Evolutionary conservation across 2,113 vertebrate genomes (phyloP).

Genomic region (Brachionichthys hirsutus): DNA sequence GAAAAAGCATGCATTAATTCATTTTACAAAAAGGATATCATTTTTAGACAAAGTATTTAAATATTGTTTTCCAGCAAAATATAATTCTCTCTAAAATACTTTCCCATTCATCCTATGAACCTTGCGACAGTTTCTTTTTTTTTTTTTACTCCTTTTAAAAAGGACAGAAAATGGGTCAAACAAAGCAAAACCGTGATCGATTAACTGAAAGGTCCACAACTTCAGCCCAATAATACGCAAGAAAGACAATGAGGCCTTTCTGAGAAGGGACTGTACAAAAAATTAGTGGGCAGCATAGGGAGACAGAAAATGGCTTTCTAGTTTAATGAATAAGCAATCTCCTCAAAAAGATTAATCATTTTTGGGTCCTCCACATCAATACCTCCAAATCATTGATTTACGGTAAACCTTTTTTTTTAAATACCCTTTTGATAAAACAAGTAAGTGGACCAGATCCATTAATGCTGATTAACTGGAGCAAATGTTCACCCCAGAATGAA

Average conservation of each 20-base stretch:
- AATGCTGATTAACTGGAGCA: background rate
- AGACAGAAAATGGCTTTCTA: background rate
- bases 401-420: background rate
- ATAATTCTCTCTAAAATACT: constrained; percentile 99
- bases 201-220: constrained; percentile 60
- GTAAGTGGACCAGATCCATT: background rate
- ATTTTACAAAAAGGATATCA: constrained; percentile 97
- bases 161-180: constrained; percentile 79
- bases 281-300: background rate
- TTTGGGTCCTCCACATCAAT: background rate
- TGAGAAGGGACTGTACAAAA: constrained; percentile 24
- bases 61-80: constrained; percentile 99
- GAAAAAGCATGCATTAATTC: constrained; percentile 99
- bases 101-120: constrained; percentile 96
- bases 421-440: background rate
- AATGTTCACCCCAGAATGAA: constrained; percentile 2
- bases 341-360: too few relatives aligned
- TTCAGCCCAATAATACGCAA: constrained; percentile 63
- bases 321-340: too few relatives aligned
- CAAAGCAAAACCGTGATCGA: constrained; percentile 82
- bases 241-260: constrained; percentile 62
- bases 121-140: constrained; percentile 89
- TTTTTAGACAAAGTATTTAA: constrained; percentile 99
- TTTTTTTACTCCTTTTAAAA: constrained; percentile 82
- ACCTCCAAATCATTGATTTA: background rate